Conservation (phyloP, 2,888 invertebrate species). For the Trichogramma evanescens region DNA sequence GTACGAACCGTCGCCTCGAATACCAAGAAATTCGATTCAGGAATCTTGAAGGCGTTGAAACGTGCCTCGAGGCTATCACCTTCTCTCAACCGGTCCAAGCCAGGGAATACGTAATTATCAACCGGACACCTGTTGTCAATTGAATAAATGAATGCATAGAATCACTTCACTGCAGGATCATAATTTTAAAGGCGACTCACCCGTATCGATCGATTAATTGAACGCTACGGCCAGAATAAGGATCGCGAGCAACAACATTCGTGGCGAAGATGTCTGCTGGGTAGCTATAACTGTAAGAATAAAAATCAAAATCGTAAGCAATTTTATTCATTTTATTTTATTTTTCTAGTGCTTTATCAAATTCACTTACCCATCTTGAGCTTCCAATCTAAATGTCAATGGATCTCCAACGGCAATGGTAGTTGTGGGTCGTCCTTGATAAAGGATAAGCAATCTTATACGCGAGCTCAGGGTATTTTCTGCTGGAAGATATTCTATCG, state of each 20-base stretch:
- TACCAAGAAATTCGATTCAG: conserved; percentile 86
- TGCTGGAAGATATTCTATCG: conserved; percentile 85
- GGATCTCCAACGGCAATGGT: conserved; percentile 92
- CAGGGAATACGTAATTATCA: conserved; percentile 86
- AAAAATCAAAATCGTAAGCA: no score
- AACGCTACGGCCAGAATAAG: conserved; percentile 83
- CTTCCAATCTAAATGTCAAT: conserved; percentile 78
- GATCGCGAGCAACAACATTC: conserved; percentile 86
- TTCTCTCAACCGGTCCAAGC: conserved; percentile 75
- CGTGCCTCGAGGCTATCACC: conserved; percentile 83
- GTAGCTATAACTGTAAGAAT: conserved; percentile 59
- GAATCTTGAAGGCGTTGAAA: conserved; percentile 90
- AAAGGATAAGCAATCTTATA: conserved; percentile 76
- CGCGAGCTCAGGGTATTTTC: conserved; percentile 86
- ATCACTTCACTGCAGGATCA: no score
- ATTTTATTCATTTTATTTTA: neutral
- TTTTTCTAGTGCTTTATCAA: neutral
- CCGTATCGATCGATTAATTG: conserved; percentile 84
- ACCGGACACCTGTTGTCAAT: conserved; percentile 69
- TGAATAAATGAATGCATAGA: neutral
- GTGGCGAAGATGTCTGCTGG: conserved; percentile 87
- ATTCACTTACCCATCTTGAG: conserved; percentile 64
- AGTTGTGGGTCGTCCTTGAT: conserved; percentile 85
- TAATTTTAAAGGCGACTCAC: conserved; percentile 48
- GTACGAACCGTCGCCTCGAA: conserved; percentile 88